Base-by-base conservation (phyloP, 2,113 vertebrate species). In the Pleuronectes platessa region DNA sequence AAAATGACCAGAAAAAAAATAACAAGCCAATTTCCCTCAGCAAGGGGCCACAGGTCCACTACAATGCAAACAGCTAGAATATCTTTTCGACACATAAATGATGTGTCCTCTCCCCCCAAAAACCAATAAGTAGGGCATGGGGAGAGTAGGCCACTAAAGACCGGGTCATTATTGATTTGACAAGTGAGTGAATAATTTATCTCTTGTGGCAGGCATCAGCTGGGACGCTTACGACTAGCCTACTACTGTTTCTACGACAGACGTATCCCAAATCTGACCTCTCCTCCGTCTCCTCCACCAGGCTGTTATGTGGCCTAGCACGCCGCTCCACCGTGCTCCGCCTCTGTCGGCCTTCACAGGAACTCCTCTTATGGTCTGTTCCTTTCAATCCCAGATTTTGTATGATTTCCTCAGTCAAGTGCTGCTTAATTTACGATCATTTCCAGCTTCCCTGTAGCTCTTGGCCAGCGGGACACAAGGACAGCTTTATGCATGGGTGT, bases 141-240 rank as follows among this genome's bases (percentile, higher is more conserved):
- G 75, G 62, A 90, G 91, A 90, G 90, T 84, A 80, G 87, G 85
- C 82, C 82, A 91, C 82, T 78, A 85, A 91, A 85, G 86, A 79
- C 84, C 78, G 81, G 62, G 82, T 91, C 82, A 77, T 93, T 91
- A 93, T 93, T 91, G 83, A 92, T 94, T 92, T 93, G 90, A 92
- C 91, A 93, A 90, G 91, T 76, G 89, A 90, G 81, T 93, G 87
- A 94, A 94, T 93, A 90, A 94, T 94, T 94, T 68, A 94, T 92
- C 73, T 85, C 71, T 75, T 59, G 74, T 89, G 75, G 81, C 81
- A 86, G 86, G 84, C 93, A 93, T 94, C 93, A 93, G 91, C 91
- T 91, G 90, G 90, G 79, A 70, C 70, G 55, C 85, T 87, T 86
- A 75, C 31, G 13, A 9, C n/a, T n/a, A 3, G 62, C 73, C 74